Base-by-base conservation (phyloP, 2,797 vertebrate genomes). In the Mustela erminea region DNA sequence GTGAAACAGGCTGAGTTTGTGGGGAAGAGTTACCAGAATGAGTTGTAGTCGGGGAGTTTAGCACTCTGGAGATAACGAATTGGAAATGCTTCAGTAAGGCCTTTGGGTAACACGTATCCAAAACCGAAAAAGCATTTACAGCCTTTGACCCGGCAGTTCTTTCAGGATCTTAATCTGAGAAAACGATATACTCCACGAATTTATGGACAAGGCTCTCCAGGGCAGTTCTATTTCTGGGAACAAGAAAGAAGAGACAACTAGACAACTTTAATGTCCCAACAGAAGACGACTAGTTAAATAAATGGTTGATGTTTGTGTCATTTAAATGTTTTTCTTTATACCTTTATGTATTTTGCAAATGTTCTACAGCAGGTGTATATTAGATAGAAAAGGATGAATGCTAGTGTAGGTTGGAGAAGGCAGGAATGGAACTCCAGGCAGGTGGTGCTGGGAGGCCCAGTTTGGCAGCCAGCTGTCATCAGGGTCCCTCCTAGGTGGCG, bases 231-330 rank as follows among this genome's bases (percentile, higher is more conserved):
- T 77, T 56, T 52, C 5, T 35, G 17, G 18, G 23, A 72, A 23
- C 54, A 62, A 60, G 54, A 80, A 92, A 38, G 25, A 60, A 2
- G 38, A 49, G 81, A 41, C 0, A 10, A 9, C 23, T 6, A 49
- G 81, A 41, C 0, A 10, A 9, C 23, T 6, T 25, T 58, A 14
- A 66, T 32, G 20, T 17, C 10, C 10, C 23, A 23, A 0, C 0
- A n/a, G 23, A 21, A 20, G 80, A 68, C 3, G 8, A 32, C 23
- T 43, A 1, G 41, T n/a, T 25, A 52, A 83, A 25, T 25, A 21
- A 32, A 5, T 18, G 35, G 23, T 15, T 56, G 64, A 38, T 35
- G 68, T 35, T 78, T 15, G 56, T 81, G 41, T 83, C 5, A 21
- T 32, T 83, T 54, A 6, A 32, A 6, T 41, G n/a, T 56, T 72